Evolutionary conservation across 2,113 vertebrate genomes (phyloP).

Genomic region (Myotis davidii): DNA sequence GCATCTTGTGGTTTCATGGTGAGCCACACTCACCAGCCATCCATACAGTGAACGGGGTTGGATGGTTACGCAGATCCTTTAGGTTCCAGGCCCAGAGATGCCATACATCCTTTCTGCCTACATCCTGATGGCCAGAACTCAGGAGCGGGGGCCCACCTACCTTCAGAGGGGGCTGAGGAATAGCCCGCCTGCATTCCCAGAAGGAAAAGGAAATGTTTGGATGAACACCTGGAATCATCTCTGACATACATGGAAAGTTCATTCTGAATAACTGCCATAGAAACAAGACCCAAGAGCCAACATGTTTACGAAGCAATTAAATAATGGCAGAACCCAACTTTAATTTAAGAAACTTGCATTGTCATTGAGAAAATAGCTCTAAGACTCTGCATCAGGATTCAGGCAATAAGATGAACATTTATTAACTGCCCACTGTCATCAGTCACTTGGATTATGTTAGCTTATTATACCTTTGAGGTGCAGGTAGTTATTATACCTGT

Average conservation of each 20-base stretch:
- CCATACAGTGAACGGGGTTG: background rate
- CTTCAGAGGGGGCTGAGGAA: background rate
- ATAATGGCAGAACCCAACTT: slow-evolving; percentile 45
- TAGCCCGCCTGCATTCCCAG: background rate
- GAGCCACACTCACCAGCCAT: background rate
- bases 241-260: slow-evolving; percentile 11
- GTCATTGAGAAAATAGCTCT: slow-evolving; percentile 38
- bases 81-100: accelerated
- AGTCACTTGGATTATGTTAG: background rate
- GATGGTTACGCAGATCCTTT: too few relatives aligned
- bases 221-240: background rate
- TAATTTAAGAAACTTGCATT: slow-evolving; percentile 30
- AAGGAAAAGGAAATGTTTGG: background rate
- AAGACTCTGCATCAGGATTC: background rate
- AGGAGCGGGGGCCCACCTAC: background rate
- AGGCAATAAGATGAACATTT: background rate
- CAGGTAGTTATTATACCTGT: background rate
- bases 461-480: background rate
- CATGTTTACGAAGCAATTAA: slow-evolving; percentile 60
- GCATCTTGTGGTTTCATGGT: too few relatives aligned
- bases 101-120: background rate
- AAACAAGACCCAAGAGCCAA: slow-evolving; percentile 44
- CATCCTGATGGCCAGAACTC: background rate
- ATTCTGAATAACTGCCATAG: slow-evolving; percentile 57
- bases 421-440: background rate